These are phyloP conservation scores for Perca schrenkii DNA, from an alignment of 2,113 vertebrate genomes.

Conservation along the genomic window DNA sequence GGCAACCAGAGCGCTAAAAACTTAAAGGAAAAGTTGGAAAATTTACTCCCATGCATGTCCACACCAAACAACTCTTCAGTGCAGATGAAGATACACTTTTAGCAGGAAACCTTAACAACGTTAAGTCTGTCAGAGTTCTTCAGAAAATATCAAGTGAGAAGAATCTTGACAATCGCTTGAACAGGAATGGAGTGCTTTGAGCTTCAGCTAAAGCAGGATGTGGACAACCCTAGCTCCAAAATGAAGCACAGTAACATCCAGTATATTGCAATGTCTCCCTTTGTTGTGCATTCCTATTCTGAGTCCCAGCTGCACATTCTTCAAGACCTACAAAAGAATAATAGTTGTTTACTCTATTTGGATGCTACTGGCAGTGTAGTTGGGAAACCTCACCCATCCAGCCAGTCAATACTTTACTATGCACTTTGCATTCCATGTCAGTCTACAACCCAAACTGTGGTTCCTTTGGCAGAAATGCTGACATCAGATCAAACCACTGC, in stretches of 20 bases:
- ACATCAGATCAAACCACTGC: background rate
- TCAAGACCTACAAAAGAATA: background rate
- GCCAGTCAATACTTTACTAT: constrained; percentile 1
- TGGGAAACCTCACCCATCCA: constrained; percentile 1
- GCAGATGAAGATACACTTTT: background rate
- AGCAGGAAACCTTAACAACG: background rate
- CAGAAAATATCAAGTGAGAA: background rate
- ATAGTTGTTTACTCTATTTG: background rate
- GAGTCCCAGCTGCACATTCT: background rate
- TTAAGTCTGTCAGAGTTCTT: background rate
- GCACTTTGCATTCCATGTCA: background rate
- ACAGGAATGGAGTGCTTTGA: background rate
- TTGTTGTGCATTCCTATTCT: background rate
- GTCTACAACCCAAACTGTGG: constrained; percentile 1
- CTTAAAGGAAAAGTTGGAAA: background rate
- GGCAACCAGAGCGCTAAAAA: background rate
- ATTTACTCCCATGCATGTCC: background rate
- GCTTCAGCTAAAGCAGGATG: constrained; percentile 3
- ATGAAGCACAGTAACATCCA: background rate
- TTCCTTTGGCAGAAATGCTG: constrained; percentile 8
- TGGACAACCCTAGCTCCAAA: background rate
- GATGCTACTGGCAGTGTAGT: constrained; percentile 7
- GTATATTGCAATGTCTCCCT: background rate
- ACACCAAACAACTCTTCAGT: background rate
- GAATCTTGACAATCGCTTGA: background rate